Evolutionary conservation across 1,140 invertebrate genomes (phyloP), one percentile per base, ranked within the genome.

Genomic region (Musca vetustissima): DNA sequence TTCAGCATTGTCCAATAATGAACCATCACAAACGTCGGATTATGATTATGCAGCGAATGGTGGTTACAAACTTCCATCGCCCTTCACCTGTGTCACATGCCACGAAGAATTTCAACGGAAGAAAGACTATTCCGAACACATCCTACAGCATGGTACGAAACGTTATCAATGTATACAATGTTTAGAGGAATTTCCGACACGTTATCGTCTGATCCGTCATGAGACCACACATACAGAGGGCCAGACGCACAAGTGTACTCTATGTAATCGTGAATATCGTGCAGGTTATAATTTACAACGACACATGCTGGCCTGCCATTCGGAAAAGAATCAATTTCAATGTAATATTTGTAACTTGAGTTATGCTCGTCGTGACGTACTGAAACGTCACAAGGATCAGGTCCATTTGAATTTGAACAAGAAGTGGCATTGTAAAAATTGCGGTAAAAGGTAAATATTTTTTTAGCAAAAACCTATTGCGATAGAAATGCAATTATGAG

Each of bases 121-220:
- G 17, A 17, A 22, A 15, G 59, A 52, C 13, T 69, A 66, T 59
- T 22, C 25, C 19, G 19, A 28, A 0, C 69, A 69, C 17, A 59
- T 59, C 8, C 57, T 59, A 66, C 32, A 28, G 8, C 69, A 69
- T 48, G 64, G 53, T 4, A 15, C 14, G 7, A 32, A 69, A 36
- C 21, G 64, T n/a, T 69, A 57, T 32, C n/a, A 15, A 13, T 69
- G 69, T 17, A 21, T 43, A 21, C 17, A 48, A 43, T 69, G 69
- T 24, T 15, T 32, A 11, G 66, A 21, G 22, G 47, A 24, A 21
- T 69, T 69, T 21, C 53, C 53, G n/a, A 36, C 25, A 15, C 50
- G 50, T 14, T 48, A 14, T 48, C 43, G 50, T 4, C 24, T 69
- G 1, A 15, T 9, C 49, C 17, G 24, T n/a, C 69, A 69, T 28